Evolutionary conservation across 2,797 vertebrate genomes (phyloP), one percentile per base, ranked within the genome.

Genomic region (Pitangus sulphuratus): DNA sequence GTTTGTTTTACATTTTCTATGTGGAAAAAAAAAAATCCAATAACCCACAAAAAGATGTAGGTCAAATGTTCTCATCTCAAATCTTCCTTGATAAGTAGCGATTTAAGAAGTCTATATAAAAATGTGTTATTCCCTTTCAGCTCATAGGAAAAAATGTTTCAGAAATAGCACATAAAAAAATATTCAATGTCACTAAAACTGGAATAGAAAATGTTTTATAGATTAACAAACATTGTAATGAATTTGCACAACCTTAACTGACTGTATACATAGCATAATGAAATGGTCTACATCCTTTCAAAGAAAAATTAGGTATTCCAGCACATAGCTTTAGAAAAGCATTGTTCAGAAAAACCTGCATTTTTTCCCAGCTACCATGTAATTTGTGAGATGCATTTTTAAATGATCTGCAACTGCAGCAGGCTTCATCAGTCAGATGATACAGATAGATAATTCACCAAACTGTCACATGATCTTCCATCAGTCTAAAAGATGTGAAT

Each of bases 401-500:
- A 98, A 98, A 98, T 98, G 98, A 98, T 98, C 97, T 98, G 98
- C 98, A 98, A 98, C 98, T 97, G 98, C 97, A 97, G 98, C 97
- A 97, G 98, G 98, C 98, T 98, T 98, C 98, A 98, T 99, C 98
- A 98, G 98, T 98, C 98, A 98, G 98, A 98, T 98, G 98, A 98
- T 98, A 98, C 98, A 98, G 97, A 99, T 98, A 98, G 98, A 99
- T 99, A 98, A 98, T 98, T 99, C 98, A 98, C 98, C 98, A 98
- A 98, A 98, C 98, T 98, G 98, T 99, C 98, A 99, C 98, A 98
- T 99, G 98, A 98, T 98, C 98, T 98, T 97, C 98, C 98, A 98
- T 99, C 99, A 99, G 98, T 98, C 97, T 98, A 98, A 99, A 98
- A 98, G 98, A 99, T 98, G 98, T 98, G 98, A 99, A 99, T 99